Conservation (phyloP, 1,140 invertebrate genomes). For the Philotrypesis tridentata region DNA sequence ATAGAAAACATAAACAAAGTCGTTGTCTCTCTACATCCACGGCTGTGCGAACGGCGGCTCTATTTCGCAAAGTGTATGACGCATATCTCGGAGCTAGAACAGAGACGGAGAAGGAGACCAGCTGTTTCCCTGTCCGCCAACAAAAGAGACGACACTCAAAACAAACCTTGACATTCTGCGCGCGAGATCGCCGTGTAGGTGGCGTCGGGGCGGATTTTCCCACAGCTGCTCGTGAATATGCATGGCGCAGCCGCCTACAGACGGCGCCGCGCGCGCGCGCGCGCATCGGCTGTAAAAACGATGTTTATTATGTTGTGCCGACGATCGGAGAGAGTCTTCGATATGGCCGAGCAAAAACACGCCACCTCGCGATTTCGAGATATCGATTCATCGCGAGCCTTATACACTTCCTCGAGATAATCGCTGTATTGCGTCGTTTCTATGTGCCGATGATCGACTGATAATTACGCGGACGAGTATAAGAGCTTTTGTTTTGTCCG, state of each 20-base stretch:
- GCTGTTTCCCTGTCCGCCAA: background rate
- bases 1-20: background rate
- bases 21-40: no score
- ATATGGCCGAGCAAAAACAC: no score
- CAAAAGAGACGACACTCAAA: background rate
- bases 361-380: background rate
- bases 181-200: background rate
- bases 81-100: background rate
- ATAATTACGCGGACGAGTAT: background rate
- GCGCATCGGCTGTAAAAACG: background rate
- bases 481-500: background rate
- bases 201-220: background rate
- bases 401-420: background rate
- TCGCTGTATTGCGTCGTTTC: background rate
- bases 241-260: background rate
- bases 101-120: background rate
- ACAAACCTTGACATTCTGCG: slow-evolving; percentile 31
- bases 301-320: background rate
- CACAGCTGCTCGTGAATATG: slow-evolving; percentile 25
- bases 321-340: no score
- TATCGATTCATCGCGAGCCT: background rate
- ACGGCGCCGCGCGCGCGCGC: background rate
- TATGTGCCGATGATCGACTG: no score
- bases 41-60: no score
- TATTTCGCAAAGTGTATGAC: background rate